phyloP scores from a whole-genome alignment of 2,888 invertebrate species.

The Conus canariensis region DNA sequence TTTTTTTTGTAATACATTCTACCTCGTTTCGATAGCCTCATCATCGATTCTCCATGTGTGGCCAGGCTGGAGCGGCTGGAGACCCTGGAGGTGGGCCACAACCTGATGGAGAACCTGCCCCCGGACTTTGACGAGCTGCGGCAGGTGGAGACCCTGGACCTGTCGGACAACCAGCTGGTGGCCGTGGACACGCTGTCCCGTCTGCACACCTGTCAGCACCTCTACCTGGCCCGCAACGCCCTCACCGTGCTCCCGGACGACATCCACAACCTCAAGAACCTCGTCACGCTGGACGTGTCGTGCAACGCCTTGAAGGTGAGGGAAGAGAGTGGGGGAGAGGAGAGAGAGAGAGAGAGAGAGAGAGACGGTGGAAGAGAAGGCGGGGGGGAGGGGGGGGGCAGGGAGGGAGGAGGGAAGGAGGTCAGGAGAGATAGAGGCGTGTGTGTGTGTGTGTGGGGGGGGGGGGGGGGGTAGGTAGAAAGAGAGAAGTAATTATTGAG shows the following conservation, averaged over 20 bases:
- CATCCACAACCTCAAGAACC: slow-evolving; percentile 62
- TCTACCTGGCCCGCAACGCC: slow-evolving; percentile 66
- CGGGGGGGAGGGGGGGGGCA: not conserved
- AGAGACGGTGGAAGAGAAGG: not conserved
- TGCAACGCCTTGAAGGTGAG: slow-evolving; percentile 63
- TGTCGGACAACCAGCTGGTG: slow-evolving; percentile 66
- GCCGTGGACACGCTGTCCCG: slow-evolving; percentile 59
- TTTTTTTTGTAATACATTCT: not conserved
- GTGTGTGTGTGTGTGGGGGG: not conserved
- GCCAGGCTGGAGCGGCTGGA: slow-evolving; percentile 62
- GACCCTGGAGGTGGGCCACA: slow-evolving; percentile 65
- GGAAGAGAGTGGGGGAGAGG: not conserved
- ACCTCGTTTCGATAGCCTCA: not conserved
- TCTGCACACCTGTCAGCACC: slow-evolving; percentile 59
- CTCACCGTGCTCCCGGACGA: slow-evolving; percentile 67
- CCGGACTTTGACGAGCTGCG: slow-evolving; percentile 69
- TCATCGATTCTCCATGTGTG: not conserved
- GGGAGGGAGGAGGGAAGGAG: not conserved
- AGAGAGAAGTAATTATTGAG: too few species aligned
- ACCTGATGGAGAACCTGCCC: slow-evolving; percentile 70
- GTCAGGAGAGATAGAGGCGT: not conserved
- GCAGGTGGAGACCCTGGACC: slow-evolving; percentile 64
- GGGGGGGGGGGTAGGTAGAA: not conserved
- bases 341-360: not conserved
- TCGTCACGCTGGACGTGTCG: slow-evolving; percentile 68